Conservation (phyloP, 2,797 vertebrate genomes). For the Glossophaga mutica region DNA sequence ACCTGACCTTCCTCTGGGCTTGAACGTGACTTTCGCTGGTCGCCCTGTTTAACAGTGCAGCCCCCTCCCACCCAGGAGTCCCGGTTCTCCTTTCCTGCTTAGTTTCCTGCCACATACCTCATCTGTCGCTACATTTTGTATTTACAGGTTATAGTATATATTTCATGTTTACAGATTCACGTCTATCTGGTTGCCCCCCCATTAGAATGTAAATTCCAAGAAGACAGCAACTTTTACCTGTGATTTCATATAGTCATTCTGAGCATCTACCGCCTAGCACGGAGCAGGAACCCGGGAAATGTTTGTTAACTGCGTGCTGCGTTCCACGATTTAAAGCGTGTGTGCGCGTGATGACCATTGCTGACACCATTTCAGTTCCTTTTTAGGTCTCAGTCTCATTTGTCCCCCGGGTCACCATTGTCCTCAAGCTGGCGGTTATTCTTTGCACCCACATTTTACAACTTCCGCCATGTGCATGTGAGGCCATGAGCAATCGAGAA, state of each 20-base stretch:
- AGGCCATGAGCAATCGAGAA: background rate
- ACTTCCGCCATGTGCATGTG: background rate
- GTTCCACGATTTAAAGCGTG: background rate
- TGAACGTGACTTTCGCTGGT: no score
- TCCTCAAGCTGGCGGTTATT: background rate
- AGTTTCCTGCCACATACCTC: background rate
- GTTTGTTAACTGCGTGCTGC: background rate
- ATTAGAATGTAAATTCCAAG: background rate
- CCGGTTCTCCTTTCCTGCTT: background rate
- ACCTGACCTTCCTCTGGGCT: background rate
- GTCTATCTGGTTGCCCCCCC: background rate
- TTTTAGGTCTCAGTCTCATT: background rate
- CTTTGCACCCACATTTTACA: background rate
- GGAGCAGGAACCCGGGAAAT: background rate
- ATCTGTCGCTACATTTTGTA: background rate
- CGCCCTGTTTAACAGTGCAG: background rate
- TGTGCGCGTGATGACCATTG: background rate
- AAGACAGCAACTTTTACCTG: background rate
- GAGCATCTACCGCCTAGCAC: background rate
- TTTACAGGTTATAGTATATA: background rate
- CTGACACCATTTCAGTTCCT: background rate
- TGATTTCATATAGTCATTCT: background rate
- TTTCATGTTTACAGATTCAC: background rate
- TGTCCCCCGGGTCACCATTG: background rate
- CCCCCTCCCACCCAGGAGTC: background rate